A percentile compares a stretch with the other conserved stretches of the same genome.
phyloP scores from a whole-genome alignment of 2,797 vertebrate species.

The Platalea minor region DNA sequence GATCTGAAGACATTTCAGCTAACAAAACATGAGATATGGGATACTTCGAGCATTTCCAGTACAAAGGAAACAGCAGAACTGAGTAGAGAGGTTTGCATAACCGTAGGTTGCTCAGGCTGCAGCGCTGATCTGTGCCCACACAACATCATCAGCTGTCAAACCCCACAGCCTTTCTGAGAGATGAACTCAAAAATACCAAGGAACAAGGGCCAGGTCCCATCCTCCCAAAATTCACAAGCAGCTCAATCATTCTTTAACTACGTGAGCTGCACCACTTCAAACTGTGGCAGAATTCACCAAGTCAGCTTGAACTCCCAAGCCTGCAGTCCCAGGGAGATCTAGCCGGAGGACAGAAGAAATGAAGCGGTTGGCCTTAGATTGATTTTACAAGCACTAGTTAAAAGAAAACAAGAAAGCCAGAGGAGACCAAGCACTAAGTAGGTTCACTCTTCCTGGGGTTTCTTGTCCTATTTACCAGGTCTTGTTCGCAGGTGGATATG shows the following conservation, averaged over 20 bases:
- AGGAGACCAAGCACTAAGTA: not conserved
- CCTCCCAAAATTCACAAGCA: not conserved
- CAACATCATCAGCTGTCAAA: constrained; percentile 56
- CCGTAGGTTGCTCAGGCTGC: not conserved
- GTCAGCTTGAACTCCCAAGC: not conserved
- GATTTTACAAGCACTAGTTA: not conserved
- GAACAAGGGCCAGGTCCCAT: constrained; percentile 28
- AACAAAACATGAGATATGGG: not conserved
- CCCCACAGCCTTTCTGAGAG: not conserved
- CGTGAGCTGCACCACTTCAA: not conserved
- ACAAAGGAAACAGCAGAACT: not conserved
- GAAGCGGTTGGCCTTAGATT: not conserved
- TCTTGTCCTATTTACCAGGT: not conserved
- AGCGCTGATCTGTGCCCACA: constrained; percentile 35
- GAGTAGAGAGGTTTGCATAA: not conserved
- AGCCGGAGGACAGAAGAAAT: not conserved
- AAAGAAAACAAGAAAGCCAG: not conserved
- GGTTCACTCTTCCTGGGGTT: not conserved
- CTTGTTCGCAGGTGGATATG: not conserved
- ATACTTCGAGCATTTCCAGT: not conserved
- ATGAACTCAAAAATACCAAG: constrained; percentile 8
- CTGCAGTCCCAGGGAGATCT: not conserved
- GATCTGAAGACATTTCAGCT: not conserved
- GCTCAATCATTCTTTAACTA: not conserved
- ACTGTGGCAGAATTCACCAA: not conserved